Conservation (phyloP, 2,113 vertebrate genomes). For the Rhegmatorhina hoffmannsi region DNA sequence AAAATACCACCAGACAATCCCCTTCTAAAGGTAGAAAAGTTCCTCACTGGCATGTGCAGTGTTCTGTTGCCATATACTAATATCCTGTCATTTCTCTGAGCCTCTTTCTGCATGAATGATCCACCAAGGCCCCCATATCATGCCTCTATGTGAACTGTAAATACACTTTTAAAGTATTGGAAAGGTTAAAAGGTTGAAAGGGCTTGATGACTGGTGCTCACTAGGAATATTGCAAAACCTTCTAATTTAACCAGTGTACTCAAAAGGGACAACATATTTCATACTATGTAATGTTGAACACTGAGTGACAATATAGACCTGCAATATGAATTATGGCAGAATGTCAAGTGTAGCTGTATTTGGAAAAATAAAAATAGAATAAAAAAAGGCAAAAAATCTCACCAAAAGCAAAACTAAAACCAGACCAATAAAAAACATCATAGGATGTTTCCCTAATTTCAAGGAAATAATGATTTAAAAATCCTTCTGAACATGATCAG, state of each 20-base stretch:
- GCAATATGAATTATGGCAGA: background rate
- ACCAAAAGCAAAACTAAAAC: background rate
- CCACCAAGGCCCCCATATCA: background rate
- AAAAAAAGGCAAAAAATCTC: background rate
- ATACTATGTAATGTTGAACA: background rate
- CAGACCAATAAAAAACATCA: background rate
- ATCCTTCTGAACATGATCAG: background rate
- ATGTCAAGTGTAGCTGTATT: background rate
- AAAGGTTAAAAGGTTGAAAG: background rate
- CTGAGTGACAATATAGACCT: background rate
- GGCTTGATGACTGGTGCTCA: background rate
- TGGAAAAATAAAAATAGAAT: background rate
- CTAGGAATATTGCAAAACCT: background rate
- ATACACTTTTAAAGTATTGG: background rate
- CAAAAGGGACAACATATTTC: background rate
- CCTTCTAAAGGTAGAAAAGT: constrained; percentile 13
- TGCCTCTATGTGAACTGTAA: background rate
- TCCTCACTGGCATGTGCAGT: constrained; percentile 11
- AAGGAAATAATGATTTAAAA: background rate
- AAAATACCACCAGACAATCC: background rate
- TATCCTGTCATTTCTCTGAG: constrained; percentile 36
- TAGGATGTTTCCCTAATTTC: background rate
- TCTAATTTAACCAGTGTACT: background rate
- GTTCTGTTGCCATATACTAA: constrained; percentile 54
- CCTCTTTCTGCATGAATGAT: constrained; percentile 39